Percentiles rank a stretch among this genome's conserved stretches.
These are phyloP conservation scores for Sarcophaga variegata DNA, from an alignment of 2,888 invertebrate genomes.

Conservation along the genomic window DNA sequence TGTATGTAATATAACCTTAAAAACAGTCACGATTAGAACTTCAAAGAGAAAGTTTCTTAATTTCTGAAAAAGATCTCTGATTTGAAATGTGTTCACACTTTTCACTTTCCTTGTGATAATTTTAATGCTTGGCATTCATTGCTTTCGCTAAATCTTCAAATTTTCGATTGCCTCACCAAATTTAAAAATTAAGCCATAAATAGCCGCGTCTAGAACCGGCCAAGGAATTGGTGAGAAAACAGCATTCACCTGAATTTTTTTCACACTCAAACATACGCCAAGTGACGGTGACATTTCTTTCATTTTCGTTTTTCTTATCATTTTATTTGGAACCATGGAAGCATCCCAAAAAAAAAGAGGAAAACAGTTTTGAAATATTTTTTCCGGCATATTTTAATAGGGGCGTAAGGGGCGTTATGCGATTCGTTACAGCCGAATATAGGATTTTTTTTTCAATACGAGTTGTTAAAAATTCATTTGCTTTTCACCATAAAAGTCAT, in stretches of 20 bases:
- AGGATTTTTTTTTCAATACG: neutral
- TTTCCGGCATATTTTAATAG: neutral
- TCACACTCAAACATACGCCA: neutral
- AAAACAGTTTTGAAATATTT: neutral
- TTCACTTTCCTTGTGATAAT: neutral
- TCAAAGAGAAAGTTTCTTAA: neutral
- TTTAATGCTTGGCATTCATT: neutral
- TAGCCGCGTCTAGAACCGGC: neutral
- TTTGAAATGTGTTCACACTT: neutral
- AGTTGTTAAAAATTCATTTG: constrained; percentile 33
- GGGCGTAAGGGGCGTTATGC: neutral
- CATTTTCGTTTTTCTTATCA: too few species aligned
- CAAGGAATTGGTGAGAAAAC: neutral
- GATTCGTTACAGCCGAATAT: neutral
- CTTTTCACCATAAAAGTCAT: constrained; percentile 64
- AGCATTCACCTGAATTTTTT: neutral
- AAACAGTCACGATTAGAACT: too few species aligned
- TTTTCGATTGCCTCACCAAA: neutral
- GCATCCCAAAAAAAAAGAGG: neutral
- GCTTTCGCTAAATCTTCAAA: neutral
- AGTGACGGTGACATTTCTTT: too few species aligned
- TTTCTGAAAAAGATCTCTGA: neutral
- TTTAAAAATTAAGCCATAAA: neutral
- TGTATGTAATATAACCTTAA: too few species aligned
- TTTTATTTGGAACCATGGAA: too few species aligned